Evolutionary conservation across 2,113 vertebrate genomes (phyloP).

Genomic region (Hemicordylus capensis): DNA sequence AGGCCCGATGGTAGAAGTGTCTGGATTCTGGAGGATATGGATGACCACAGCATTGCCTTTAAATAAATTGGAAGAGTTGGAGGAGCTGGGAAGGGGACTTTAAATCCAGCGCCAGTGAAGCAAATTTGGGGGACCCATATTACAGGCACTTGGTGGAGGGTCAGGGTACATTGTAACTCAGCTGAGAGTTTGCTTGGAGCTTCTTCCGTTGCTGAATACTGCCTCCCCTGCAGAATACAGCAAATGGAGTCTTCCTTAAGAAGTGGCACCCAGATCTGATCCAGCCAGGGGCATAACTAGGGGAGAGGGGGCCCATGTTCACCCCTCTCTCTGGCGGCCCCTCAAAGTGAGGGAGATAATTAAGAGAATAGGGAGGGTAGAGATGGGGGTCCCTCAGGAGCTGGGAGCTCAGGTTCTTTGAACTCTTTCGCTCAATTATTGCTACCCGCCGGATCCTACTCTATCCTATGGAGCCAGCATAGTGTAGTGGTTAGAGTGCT

Average conservation of each 20-base stretch:
- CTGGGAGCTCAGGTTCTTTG: too few species aligned
- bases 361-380: too few species aligned
- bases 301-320: too few species aligned
- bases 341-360: too few species aligned
- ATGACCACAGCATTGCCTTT: slow-evolving; percentile 3
- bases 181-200: not conserved
- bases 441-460: too few species aligned
- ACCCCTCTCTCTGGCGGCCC: too few species aligned
- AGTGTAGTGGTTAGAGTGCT: too few species aligned
- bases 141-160: not conserved
- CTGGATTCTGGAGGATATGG: slow-evolving; percentile 49
- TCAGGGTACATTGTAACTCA: not conserved
- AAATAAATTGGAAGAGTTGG: not conserved
- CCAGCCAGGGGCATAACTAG: too few species aligned
- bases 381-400: too few species aligned
- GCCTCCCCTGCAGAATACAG: not conserved
- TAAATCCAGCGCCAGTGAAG: not conserved
- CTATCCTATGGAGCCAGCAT: too few species aligned
- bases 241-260: not conserved
- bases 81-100: slow-evolving; percentile 43
- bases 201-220: not conserved
- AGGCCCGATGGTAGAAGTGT: slow-evolving; percentile 43
- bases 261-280: not conserved
- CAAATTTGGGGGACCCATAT: not conserved
- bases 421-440: too few species aligned